A percentile compares a stretch with the other conserved stretches of the same genome.
Conservation (phyloP, 2,888 invertebrate genomes). For the Geotrupes spiniger region DNA sequence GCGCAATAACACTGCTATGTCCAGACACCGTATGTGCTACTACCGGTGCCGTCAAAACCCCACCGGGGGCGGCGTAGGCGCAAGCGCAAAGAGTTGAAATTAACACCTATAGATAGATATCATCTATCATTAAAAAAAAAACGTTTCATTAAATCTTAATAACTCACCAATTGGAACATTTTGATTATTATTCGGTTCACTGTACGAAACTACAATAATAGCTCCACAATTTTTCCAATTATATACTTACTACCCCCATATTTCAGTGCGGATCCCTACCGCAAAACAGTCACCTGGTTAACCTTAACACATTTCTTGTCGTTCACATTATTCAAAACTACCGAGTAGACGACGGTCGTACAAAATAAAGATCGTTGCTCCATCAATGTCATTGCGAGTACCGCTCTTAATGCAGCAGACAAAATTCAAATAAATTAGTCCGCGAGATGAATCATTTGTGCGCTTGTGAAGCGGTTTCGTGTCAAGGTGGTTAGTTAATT, state of each 20-base stretch:
- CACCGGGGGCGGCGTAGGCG: constrained; percentile 39
- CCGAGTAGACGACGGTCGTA: background rate
- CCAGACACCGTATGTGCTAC: constrained; percentile 33
- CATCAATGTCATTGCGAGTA: constrained; percentile 2
- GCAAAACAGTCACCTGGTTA: constrained; percentile 3
- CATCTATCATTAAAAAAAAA: constrained; percentile 3
- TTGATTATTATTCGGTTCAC: constrained; percentile 23
- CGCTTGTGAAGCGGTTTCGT: background rate
- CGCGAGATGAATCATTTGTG: background rate
- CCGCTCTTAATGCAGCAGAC: background rate
- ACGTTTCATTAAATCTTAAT: constrained; percentile 2
- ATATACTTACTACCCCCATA: constrained; percentile 2
- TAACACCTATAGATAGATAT: constrained; percentile 37
- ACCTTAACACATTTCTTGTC: constrained; percentile 8
- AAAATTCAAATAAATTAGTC: constrained; percentile 4
- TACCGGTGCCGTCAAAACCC: constrained; percentile 25
- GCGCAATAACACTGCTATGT: constrained; percentile 31
- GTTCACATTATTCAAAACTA: background rate
- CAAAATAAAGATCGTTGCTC: constrained; percentile 3
- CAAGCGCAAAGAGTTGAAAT: constrained; percentile 55
- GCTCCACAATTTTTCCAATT: background rate
- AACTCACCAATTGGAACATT: constrained; percentile 40
- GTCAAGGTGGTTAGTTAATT: background rate
- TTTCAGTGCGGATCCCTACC: constrained; percentile 1
- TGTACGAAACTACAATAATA: background rate